Evolutionary conservation across 2,888 invertebrate genomes (phyloP).

Genomic region (Heliconius ethilla): DNA sequence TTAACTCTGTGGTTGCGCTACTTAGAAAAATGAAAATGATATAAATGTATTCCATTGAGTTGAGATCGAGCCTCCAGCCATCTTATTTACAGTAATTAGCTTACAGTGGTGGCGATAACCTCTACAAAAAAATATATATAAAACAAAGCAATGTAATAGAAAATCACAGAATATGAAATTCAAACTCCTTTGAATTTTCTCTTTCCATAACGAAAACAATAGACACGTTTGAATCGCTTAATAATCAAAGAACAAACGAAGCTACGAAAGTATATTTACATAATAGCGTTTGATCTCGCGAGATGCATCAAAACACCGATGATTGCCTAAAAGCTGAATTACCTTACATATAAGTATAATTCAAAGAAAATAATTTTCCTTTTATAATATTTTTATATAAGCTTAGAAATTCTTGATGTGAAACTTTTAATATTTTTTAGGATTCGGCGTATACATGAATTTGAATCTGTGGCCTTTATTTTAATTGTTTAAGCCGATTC

Average conservation of each 20-base stretch:
- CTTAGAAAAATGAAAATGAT: no score
- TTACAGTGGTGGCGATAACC: no score
- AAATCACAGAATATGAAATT: slow-evolving; percentile 6
- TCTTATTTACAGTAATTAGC: no score
- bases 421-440: neutral
- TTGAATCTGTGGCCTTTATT: no score
- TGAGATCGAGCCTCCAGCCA: no score
- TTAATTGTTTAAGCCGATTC: no score
- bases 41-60: no score
- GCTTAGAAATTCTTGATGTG: neutral
- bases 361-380: neutral
- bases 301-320: slow-evolving; percentile 35
- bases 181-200: slow-evolving; percentile 9
- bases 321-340: slow-evolving; percentile 30
- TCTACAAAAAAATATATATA: no score
- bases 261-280: slow-evolving; percentile 32
- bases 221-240: slow-evolving; percentile 30
- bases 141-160: no score
- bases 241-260: slow-evolving; percentile 38
- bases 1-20: no score
- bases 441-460: no score
- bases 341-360: slow-evolving; percentile 6
- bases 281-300: slow-evolving; percentile 37
- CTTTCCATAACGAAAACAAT: slow-evolving; percentile 12
- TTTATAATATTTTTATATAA: neutral